Evolutionary conservation across 2,888 invertebrate species (phyloP), one percentile per base, ranked within the genome.

Genomic region (Sarcophaga subvicina): DNA sequence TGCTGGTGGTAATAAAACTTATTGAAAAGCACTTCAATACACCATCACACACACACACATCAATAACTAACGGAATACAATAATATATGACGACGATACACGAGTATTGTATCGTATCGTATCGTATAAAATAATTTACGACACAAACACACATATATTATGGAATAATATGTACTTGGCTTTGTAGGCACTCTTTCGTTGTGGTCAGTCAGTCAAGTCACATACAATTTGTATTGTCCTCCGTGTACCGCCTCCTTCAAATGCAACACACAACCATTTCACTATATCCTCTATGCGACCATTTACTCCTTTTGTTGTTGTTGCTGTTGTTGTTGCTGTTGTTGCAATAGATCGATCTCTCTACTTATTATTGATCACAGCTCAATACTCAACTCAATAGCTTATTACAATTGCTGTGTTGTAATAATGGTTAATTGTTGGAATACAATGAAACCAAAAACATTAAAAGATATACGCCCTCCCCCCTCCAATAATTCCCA

Each of bases 371-470:
- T 67, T 77, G 77, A 83, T 83, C 71, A 63, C 72, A 66, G 47
- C 71, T 54, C 17, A 77, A 49, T 37, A 60, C 27, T 12, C 63
- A 70, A 71, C 60, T 22, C 27, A 66, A 60, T 47, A 83, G 71
- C 82, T 73, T 17, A 54, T 14, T 54, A 78, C 59, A 72, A 67
- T 73, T 73, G 17, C 67, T 45, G 79, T n/a, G 70, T 67, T 47
- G 60, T 69, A 84, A 87, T 82, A 84, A 82, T 79, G 67, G 81
- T 79, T 87, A 87, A 87, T 87, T 87, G 87, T 87, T 84, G 80
- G 72, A 37, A 71, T 75, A 71, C 37, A 76, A 84, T 70, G 64
- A 69, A 81, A 83, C 5, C 3, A n/a, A 54, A 60, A 71, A 70
- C 47, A 37, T 37, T 37, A 8, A 37, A 37, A 75, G 3, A 70